These are phyloP conservation scores for Holcopasites calliopsidis DNA, from an alignment of 1,140 invertebrate species.

Conservation along the genomic window DNA sequence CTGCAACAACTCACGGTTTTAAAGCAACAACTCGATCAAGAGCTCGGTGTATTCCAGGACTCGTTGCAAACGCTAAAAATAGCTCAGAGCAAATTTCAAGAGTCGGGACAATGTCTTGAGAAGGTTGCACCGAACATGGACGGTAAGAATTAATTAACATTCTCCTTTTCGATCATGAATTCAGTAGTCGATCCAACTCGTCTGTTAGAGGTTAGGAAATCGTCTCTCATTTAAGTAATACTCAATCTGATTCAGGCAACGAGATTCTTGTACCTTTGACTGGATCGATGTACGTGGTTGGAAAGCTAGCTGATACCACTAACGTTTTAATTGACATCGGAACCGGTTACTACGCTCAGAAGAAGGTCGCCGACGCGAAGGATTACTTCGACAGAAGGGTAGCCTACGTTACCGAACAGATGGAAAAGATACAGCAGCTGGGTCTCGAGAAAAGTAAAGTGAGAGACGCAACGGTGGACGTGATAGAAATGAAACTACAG, in stretches of 20 bases:
- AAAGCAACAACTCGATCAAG: conserved; percentile 93
- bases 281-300: conserved; percentile 97
- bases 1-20: conserved; percentile 89
- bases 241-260: conserved; percentile 76
- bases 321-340: conserved; percentile 96
- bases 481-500: conserved; percentile 85
- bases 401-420: conserved; percentile 94
- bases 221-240: background rate
- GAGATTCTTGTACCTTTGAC: conserved; percentile 95
- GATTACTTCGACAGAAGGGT: conserved; percentile 96
- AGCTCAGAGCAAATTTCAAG: conserved; percentile 93
- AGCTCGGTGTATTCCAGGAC: conserved; percentile 91
- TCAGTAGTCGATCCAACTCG: background rate
- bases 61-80: conserved; percentile 93
- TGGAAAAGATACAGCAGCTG: conserved; percentile 94
- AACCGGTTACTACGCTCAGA: conserved; percentile 96
- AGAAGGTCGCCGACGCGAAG: conserved; percentile 89
- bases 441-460: conserved; percentile 92
- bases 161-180: background rate
- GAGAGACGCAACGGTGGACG: conserved; percentile 87
- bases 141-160: conserved; percentile 75
- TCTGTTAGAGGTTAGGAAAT: conserved; percentile 64
- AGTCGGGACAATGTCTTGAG: conserved; percentile 91
- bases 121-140: conserved; percentile 87
- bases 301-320: conserved; percentile 88